A percentile compares a stretch with the other conserved stretches of the same genome.
phyloP scores from a whole-genome alignment of 2,797 vertebrate species.

The Chromis chromis region DNA sequence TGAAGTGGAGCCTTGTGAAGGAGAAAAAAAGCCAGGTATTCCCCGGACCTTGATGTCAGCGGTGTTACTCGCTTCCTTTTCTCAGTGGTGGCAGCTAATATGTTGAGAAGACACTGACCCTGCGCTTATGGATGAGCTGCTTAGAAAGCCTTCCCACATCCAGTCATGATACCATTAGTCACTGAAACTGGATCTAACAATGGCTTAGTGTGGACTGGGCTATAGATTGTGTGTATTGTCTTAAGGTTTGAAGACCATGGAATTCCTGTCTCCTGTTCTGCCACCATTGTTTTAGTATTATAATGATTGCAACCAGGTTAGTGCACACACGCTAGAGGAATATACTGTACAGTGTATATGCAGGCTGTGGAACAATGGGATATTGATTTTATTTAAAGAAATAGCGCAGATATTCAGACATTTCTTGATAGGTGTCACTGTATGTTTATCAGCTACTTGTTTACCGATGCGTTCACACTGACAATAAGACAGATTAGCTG shows the following conservation, averaged over 20 bases:
- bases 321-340: not conserved
- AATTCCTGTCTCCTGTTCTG: constrained; percentile 12
- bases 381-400: constrained; percentile 8
- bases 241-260: constrained; percentile 22
- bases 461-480: constrained; percentile 53
- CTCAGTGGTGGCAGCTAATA: constrained; percentile 28
- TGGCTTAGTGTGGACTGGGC: not conserved
- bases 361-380: not conserved
- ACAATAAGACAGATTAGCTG: constrained; percentile 58
- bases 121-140: constrained; percentile 38
- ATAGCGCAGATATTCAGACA: constrained; percentile 29
- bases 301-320: constrained; percentile 4
- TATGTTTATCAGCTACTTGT: constrained; percentile 49
- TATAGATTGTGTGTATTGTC: constrained; percentile 6
- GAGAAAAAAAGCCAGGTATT: constrained; percentile 3
- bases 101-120: constrained; percentile 44
- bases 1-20: constrained; percentile 21
- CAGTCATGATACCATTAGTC: constrained; percentile 43
- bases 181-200: constrained; percentile 39
- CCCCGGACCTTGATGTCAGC: constrained; percentile 33
- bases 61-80: constrained; percentile 31
- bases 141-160: constrained; percentile 18
- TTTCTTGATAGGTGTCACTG: constrained; percentile 53
- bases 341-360: not conserved
- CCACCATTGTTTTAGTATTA: constrained; percentile 17